A percentile compares a stretch with the other conserved stretches of the same genome.
These are phyloP conservation scores for Siphamia tubifer DNA, from an alignment of 2,113 vertebrate species.

Conservation along the genomic window DNA sequence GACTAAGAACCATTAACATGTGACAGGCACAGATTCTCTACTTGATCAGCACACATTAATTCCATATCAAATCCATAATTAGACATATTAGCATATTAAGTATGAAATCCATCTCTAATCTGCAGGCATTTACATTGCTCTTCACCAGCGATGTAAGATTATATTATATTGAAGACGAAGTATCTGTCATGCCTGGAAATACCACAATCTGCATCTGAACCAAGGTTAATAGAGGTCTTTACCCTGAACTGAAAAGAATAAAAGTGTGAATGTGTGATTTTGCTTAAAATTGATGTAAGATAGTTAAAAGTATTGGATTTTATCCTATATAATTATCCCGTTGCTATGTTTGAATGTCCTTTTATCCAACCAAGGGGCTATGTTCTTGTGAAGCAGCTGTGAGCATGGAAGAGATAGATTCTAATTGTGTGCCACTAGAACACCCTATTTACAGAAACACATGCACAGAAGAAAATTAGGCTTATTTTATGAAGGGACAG, in stretches of 20 bases:
- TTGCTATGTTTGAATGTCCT: neutral
- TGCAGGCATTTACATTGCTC: constrained; percentile 40
- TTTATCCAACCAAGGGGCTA: neutral
- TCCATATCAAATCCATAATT: constrained; percentile 43
- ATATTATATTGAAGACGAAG: constrained; percentile 19
- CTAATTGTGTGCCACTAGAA: neutral
- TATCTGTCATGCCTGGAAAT: constrained; percentile 27
- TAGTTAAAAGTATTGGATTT: neutral
- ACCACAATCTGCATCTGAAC: constrained; percentile 18
- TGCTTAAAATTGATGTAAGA: neutral
- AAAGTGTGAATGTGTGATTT: constrained; percentile 14
- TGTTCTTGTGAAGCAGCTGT: neutral
- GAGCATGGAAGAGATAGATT: neutral
- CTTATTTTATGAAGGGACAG: constrained; percentile 1
- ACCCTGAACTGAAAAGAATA: constrained; percentile 25
- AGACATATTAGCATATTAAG: constrained; percentile 64
- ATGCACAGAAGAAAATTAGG: neutral
- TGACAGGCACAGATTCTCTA: neutral
- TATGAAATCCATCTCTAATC: constrained; percentile 45
- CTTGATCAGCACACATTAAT: constrained; percentile 21
- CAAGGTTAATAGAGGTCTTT: constrained; percentile 64
- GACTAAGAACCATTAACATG: neutral
- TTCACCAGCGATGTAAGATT: constrained; percentile 39
- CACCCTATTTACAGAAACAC: constrained; percentile 16
- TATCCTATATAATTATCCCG: constrained; percentile 17